These are phyloP conservation scores for Sarcophaga carnaria DNA, from an alignment of 2,888 invertebrate genomes.

Conservation along the genomic window DNA sequence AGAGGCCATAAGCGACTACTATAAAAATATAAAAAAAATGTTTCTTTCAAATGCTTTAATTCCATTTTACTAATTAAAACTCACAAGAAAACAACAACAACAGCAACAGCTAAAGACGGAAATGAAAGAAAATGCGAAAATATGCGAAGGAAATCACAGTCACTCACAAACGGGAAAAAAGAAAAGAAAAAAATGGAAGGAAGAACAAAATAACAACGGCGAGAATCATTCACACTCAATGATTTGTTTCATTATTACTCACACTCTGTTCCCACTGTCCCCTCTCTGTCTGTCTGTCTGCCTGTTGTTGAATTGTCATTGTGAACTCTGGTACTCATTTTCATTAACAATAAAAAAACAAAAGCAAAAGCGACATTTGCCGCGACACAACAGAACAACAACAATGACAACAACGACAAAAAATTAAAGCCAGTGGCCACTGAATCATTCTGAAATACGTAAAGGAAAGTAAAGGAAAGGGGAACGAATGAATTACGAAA, in stretches of 20 bases:
- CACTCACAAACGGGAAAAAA: constrained; percentile 46
- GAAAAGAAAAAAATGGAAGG: constrained; percentile 33
- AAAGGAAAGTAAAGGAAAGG: background rate
- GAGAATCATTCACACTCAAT: constrained; percentile 79
- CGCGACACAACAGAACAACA: constrained; percentile 61
- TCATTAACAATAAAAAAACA: constrained; percentile 79
- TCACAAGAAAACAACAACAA: constrained; percentile 73
- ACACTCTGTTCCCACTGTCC: constrained; percentile 1
- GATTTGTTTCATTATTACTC: constrained; percentile 79
- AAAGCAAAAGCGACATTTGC: constrained; percentile 71
- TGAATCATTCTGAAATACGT: constrained; percentile 50
- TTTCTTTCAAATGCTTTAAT: constrained; percentile 77
- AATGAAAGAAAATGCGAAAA: constrained; percentile 50
- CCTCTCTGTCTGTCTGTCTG: background rate
- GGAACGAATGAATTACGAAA: background rate
- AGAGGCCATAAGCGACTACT: background rate
- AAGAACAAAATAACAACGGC: constrained; percentile 55
- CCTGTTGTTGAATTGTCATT: background rate
- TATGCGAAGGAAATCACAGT: constrained; percentile 66
- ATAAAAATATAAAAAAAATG: constrained; percentile 60
- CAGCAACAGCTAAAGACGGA: constrained; percentile 56
- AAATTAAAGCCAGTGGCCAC: constrained; percentile 56
- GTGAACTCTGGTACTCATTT: constrained; percentile 74
- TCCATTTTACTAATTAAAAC: constrained; percentile 80
- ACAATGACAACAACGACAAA: constrained; percentile 34